Evolutionary conservation across 2,888 invertebrate species (phyloP).

Genomic region (Agrochola litura): DNA sequence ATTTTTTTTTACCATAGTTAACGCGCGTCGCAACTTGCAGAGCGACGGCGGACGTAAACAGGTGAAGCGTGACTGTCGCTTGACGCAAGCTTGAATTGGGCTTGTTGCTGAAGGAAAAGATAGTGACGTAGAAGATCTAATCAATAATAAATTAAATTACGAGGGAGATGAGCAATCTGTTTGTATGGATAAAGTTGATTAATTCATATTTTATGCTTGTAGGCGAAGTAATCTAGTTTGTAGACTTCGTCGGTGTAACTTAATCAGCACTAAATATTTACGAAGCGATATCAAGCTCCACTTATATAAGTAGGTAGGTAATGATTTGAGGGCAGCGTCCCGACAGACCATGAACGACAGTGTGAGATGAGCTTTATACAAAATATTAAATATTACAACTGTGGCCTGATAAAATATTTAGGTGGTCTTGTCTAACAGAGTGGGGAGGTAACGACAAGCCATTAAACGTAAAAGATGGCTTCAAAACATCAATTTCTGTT

Average conservation of each 20-base stretch:
- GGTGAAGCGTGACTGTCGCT: background rate
- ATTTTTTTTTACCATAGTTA: too few species aligned
- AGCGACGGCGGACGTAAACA: background rate
- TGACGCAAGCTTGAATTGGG: background rate
- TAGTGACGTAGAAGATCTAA: background rate
- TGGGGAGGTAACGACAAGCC: background rate
- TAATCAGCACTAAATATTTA: slow-evolving; percentile 44
- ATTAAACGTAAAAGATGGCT: background rate
- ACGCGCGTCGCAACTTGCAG: background rate
- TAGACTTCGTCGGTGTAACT: background rate
- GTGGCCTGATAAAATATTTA: slow-evolving; percentile 1
- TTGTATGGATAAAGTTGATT: slow-evolving; percentile 18
- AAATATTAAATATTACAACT: slow-evolving; percentile 13
- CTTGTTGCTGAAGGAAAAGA: background rate
- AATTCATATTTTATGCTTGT: background rate
- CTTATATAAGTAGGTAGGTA: background rate
- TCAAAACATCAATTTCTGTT: background rate
- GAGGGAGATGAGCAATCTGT: background rate
- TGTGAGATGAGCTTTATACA: background rate
- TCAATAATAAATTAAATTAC: background rate
- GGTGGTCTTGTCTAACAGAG: background rate
- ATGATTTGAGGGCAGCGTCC: slow-evolving; percentile 10
- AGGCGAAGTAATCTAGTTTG: slow-evolving; percentile 1
- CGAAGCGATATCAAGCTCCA: slow-evolving; percentile 9
- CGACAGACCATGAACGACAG: background rate